These are phyloP conservation scores for Cariama cristata DNA, from an alignment of 2,113 vertebrate species.

Conservation along the genomic window DNA sequence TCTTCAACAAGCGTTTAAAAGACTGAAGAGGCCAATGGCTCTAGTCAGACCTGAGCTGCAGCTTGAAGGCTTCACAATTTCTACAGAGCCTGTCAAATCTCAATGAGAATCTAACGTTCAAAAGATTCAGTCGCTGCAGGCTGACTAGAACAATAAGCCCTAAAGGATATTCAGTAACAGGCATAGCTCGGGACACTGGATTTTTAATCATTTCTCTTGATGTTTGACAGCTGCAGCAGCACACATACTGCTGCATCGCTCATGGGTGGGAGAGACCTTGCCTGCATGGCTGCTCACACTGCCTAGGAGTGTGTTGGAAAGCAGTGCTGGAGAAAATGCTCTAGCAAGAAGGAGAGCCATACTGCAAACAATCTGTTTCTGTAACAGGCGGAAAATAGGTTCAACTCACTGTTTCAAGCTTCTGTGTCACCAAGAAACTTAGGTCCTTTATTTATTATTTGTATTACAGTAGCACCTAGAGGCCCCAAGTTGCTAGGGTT, in stretches of 20 bases:
- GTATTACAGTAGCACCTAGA: slow-evolving; percentile 47
- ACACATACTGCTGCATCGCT: neutral
- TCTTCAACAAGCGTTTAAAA: neutral
- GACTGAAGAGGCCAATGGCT: neutral
- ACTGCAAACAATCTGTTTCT: neutral
- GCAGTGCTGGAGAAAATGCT: neutral
- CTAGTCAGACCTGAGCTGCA: neutral
- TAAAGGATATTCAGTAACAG: neutral
- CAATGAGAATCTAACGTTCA: neutral
- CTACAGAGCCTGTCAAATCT: neutral
- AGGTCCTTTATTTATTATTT: slow-evolving; percentile 17
- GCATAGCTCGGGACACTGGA: fast-evolving
- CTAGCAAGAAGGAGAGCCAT: neutral
- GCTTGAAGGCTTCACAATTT: neutral
- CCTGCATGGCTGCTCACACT: neutral
- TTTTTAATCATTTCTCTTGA: neutral
- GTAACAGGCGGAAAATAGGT: fast-evolving
- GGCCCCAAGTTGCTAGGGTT: slow-evolving; percentile 3
- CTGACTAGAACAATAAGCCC: neutral
- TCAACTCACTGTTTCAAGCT: neutral
- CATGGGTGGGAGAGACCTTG: neutral
- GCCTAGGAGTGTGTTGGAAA: fast-evolving
- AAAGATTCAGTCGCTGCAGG: neutral
- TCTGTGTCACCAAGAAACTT: neutral
- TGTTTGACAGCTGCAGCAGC: neutral